A percentile compares a stretch with the other conserved stretches of the same genome.
phyloP scores from a whole-genome alignment of 2,113 vertebrate genomes.

The Catharus bicknelli region DNA sequence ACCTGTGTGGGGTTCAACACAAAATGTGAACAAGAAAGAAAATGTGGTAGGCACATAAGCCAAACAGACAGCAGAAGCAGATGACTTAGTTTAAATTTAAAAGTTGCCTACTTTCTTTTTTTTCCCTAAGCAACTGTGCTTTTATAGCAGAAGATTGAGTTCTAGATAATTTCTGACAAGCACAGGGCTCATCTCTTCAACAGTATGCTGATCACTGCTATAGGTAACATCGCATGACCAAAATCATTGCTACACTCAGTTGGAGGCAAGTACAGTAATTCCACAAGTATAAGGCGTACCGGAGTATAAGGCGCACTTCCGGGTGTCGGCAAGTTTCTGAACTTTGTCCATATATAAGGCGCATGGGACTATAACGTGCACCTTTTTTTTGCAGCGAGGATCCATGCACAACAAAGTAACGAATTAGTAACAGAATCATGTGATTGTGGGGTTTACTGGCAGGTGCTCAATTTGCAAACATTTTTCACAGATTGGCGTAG shows the following conservation, averaged over 20 bases:
- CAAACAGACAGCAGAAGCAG: neutral
- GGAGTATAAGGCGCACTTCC: no score
- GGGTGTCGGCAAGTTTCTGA: no score
- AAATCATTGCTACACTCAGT: neutral
- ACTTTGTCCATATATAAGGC: no score
- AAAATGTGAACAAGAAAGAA: neutral
- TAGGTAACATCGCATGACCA: neutral
- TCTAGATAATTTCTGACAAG: neutral
- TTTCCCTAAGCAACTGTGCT: neutral
- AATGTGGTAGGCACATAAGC: neutral
- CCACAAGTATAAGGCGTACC: no score
- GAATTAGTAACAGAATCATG: no score
- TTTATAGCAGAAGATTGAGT: neutral
- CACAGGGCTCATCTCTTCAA: neutral
- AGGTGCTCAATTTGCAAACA: no score
- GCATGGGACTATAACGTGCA: no score
- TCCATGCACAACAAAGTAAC: no score
- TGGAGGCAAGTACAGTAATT: neutral
- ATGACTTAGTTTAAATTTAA: neutral
- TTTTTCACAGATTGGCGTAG: no score
- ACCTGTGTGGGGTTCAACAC: rapidly evolving
- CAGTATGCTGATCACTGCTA: neutral
- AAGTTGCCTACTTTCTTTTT: neutral
- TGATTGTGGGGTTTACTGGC: no score
- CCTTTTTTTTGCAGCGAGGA: no score